Percentiles rank a stretch among this genome's conserved stretches.
phyloP scores from a whole-genome alignment of 2,113 vertebrate species.

The Camelus bactrianus region DNA sequence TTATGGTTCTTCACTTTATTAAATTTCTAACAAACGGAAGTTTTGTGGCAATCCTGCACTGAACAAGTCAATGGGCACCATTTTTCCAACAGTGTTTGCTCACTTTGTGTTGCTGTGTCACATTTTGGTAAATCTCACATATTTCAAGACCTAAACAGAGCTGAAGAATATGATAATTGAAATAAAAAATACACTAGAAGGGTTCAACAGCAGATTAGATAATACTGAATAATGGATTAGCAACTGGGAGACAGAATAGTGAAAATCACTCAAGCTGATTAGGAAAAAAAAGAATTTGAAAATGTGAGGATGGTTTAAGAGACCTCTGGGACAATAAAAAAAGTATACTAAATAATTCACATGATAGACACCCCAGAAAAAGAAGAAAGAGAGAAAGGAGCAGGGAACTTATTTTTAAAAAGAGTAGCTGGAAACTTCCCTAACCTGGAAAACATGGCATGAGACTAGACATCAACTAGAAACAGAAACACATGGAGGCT shows the following conservation, averaged over 20 bases:
- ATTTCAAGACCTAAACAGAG: neutral
- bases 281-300: no score
- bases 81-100: neutral
- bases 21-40: neutral
- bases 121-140: neutral
- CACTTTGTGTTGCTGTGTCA: neutral
- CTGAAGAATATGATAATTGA: neutral
- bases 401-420: neutral
- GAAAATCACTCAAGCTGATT: no score
- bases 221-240: neutral
- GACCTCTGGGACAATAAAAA: neutral
- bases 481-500: neutral
- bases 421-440: neutral
- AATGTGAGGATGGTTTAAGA: no score
- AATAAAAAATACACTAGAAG: neutral
- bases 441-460: neutral
- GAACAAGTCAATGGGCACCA: no score
- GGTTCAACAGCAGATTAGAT: neutral
- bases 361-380: neutral
- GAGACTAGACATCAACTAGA: neutral
- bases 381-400: neutral
- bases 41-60: no score
- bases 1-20: neutral
- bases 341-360: neutral
- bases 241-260: neutral